Evolutionary conservation across 2,888 invertebrate genomes (phyloP).

Genomic region (Ceraclea dissimilis): DNA sequence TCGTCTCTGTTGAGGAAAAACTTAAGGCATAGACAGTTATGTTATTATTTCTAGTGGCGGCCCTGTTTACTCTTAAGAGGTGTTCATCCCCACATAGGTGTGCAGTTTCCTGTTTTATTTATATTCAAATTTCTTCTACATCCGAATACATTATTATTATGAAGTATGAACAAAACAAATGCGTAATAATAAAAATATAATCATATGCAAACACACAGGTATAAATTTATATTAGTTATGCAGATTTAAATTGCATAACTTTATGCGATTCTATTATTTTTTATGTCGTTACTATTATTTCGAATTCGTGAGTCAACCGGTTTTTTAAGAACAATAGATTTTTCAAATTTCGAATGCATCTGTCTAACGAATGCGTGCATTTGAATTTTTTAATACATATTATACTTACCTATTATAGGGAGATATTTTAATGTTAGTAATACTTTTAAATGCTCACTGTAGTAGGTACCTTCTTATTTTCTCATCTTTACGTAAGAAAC

Average conservation of each 20-base stretch:
- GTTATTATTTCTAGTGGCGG: background rate
- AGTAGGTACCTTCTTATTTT: too few relatives aligned
- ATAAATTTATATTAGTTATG: constrained; percentile 22
- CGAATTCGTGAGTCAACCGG: constrained; percentile 17
- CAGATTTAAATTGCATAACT: constrained; percentile 19
- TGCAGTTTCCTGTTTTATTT: constrained; percentile 21
- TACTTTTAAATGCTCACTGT: too few relatives aligned
- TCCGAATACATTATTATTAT: background rate
- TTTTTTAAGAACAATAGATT: constrained; percentile 19
- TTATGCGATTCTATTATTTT: constrained; percentile 8
- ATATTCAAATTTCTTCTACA: constrained; percentile 19
- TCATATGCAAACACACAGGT: constrained; percentile 18
- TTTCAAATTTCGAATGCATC: background rate
- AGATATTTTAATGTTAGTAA: too few relatives aligned
- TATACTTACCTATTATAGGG: too few relatives aligned
- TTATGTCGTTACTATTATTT: constrained; percentile 2
- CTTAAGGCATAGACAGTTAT: too few relatives aligned
- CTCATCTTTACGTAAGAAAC: too few relatives aligned
- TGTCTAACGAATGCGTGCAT: too few relatives aligned
- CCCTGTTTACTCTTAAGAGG: background rate
- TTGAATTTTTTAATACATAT: too few relatives aligned
- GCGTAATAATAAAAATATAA: constrained; percentile 8
- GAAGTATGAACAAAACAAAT: constrained; percentile 17
- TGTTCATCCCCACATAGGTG: constrained; percentile 2
- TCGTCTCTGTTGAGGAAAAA: too few relatives aligned